A percentile compares a stretch with the other conserved stretches of the same genome.
These are phyloP conservation scores for Tenualosa thibaudeaui DNA, from an alignment of 2,797 vertebrate species.

Conservation along the genomic window DNA sequence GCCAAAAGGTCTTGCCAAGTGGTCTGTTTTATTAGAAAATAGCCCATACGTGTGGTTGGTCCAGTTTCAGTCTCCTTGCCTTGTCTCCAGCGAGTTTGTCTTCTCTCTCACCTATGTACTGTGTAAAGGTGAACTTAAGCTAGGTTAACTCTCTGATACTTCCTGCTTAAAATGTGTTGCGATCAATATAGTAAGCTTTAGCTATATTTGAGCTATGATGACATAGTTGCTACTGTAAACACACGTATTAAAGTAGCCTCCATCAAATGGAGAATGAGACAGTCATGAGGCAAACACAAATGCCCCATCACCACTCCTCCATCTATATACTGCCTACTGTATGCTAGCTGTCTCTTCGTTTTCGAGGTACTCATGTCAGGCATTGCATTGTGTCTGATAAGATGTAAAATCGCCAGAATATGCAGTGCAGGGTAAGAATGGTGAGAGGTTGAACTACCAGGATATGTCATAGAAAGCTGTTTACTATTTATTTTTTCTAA, in stretches of 20 bases:
- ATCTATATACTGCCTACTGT: no score
- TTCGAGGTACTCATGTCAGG: no score
- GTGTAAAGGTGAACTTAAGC: background rate
- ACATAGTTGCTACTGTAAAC: background rate
- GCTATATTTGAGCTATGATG: background rate
- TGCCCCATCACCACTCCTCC: no score
- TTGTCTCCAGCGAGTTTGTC: background rate
- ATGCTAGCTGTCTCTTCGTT: no score
- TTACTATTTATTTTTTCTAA: no score
- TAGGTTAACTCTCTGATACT: background rate
- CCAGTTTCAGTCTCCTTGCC: background rate
- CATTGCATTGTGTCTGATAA: background rate
- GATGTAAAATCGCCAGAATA: background rate
- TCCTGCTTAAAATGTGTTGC: background rate
- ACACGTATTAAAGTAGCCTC: background rate
- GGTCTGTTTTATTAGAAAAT: background rate
- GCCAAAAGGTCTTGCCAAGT: background rate
- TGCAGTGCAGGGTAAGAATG: no score
- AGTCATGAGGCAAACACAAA: background rate
- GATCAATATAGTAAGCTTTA: background rate
- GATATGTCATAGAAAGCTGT: no score
- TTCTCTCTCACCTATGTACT: background rate
- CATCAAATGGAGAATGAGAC: background rate
- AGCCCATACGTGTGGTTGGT: background rate
- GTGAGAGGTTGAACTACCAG: no score